These are phyloP conservation scores for Spea multiplicata DNA, from an alignment of 2,113 vertebrate species.

Conservation along the genomic window DNA sequence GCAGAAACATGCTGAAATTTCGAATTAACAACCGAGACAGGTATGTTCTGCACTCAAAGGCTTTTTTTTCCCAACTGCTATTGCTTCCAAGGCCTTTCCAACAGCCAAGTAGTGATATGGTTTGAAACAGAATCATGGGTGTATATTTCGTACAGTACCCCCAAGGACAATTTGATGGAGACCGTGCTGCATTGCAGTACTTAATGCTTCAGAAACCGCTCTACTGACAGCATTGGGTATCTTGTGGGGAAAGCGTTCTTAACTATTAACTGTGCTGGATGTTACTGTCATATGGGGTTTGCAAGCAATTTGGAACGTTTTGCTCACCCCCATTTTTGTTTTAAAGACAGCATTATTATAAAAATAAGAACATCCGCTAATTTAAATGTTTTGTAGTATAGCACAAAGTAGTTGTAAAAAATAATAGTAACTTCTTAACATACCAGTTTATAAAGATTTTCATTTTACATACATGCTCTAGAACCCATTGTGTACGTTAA, in stretches of 20 bases:
- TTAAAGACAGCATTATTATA: no score
- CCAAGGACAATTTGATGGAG: neutral
- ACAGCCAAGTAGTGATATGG: neutral
- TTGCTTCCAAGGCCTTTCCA: neutral
- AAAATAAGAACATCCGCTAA: no score
- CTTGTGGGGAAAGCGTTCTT: neutral
- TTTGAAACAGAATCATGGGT: neutral
- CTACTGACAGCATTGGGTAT: neutral
- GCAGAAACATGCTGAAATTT: constrained; percentile 24
- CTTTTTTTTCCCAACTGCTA: neutral
- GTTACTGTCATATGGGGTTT: no score
- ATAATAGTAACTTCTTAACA: no score
- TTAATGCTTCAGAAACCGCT: neutral
- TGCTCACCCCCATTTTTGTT: no score
- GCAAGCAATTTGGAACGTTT: no score
- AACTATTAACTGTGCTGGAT: neutral
- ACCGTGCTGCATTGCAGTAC: constrained; percentile 14
- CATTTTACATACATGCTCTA: no score
- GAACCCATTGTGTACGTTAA: no score
- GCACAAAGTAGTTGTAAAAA: no score
- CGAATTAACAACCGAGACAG: neutral
- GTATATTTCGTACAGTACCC: neutral
- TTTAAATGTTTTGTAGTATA: no score
- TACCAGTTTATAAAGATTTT: no score
- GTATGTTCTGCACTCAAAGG: neutral